phyloP scores from a whole-genome alignment of 2,888 invertebrate genomes.

The Epicampocera succincta region DNA sequence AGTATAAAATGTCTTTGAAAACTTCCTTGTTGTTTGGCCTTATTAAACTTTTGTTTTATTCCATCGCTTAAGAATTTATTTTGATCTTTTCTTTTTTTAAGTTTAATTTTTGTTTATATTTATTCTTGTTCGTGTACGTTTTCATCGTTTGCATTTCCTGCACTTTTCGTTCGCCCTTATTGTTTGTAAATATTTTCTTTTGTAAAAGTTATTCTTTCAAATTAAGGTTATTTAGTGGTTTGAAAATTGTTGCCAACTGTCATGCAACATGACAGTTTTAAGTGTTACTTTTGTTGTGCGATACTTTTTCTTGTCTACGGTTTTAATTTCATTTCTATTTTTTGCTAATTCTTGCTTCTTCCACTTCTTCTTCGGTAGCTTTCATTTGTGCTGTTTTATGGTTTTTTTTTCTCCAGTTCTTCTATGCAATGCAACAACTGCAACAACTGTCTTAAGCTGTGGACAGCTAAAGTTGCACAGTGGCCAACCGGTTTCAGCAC shows the following conservation, averaged over 20 bases:
- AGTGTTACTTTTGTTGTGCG: slow-evolving; percentile 65
- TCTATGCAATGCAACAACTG: slow-evolving; percentile 4
- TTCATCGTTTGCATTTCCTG: slow-evolving; percentile 44
- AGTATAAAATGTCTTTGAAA: slow-evolving; percentile 35
- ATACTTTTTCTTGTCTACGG: slow-evolving; percentile 57
- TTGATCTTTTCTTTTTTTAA: slow-evolving; percentile 1
- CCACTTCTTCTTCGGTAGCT: slow-evolving; percentile 21
- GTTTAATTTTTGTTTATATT: slow-evolving; percentile 21
- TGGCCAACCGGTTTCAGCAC: slow-evolving; percentile 25
- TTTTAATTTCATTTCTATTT: slow-evolving; percentile 61
- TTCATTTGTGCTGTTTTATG: slow-evolving; percentile 41
- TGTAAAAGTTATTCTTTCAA: slow-evolving; percentile 70
- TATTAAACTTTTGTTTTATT: slow-evolving; percentile 57
- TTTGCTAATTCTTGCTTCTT: slow-evolving; percentile 31
- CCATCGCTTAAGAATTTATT: background rate
- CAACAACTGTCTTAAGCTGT: slow-evolving; percentile 47
- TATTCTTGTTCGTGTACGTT: slow-evolving; percentile 15
- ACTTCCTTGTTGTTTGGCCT: slow-evolving; percentile 54
- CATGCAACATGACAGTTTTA: slow-evolving; percentile 71
- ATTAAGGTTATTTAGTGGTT: slow-evolving; percentile 73
- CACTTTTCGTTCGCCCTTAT: slow-evolving; percentile 33
- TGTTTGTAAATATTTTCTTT: slow-evolving; percentile 63
- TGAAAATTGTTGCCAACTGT: slow-evolving; percentile 71
- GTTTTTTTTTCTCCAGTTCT: background rate
- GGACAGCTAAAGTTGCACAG: slow-evolving; percentile 38